These are phyloP conservation scores for Folsomia manolachei DNA, from an alignment of 2,888 invertebrate genomes.

Conservation along the genomic window DNA sequence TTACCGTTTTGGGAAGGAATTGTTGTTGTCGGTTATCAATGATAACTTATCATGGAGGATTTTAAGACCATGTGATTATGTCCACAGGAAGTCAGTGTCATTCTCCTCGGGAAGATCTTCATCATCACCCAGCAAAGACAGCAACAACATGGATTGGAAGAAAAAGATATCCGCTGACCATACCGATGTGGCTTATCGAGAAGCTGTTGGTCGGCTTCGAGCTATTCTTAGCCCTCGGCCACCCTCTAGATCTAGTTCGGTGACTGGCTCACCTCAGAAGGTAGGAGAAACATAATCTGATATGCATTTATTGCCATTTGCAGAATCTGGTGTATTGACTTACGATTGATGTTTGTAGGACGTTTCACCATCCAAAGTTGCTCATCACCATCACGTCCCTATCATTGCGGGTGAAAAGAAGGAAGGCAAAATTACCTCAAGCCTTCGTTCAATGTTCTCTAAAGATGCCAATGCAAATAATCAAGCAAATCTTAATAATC, in stretches of 20 bases:
- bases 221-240: slow-evolving; percentile 55
- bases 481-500: slow-evolving; percentile 17
- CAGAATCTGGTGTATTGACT: background rate
- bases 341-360: slow-evolving; percentile 3
- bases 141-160: slow-evolving; percentile 56
- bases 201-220: slow-evolving; percentile 75
- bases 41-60: too few species aligned
- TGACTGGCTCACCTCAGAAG: slow-evolving; percentile 32
- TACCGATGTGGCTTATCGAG: slow-evolving; percentile 78
- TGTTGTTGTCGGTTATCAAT: background rate
- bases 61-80: too few species aligned
- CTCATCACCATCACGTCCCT: background rate
- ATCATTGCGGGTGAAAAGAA: slow-evolving; percentile 5
- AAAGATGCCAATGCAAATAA: slow-evolving; percentile 26
- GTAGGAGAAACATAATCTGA: slow-evolving; percentile 21
- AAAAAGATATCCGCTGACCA: slow-evolving; percentile 68
- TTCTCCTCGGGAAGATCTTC: slow-evolving; percentile 5
- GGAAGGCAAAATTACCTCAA: slow-evolving; percentile 24
- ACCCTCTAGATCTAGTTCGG: slow-evolving; percentile 16
- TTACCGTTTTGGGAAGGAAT: too few species aligned
- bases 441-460: slow-evolving; percentile 41
- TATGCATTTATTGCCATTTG: background rate
- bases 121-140: slow-evolving; percentile 2
- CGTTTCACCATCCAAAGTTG: background rate
- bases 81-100: slow-evolving; percentile 22